These are phyloP conservation scores for Dysmachus trigonus DNA, from an alignment of 2,888 invertebrate species.

Conservation along the genomic window DNA sequence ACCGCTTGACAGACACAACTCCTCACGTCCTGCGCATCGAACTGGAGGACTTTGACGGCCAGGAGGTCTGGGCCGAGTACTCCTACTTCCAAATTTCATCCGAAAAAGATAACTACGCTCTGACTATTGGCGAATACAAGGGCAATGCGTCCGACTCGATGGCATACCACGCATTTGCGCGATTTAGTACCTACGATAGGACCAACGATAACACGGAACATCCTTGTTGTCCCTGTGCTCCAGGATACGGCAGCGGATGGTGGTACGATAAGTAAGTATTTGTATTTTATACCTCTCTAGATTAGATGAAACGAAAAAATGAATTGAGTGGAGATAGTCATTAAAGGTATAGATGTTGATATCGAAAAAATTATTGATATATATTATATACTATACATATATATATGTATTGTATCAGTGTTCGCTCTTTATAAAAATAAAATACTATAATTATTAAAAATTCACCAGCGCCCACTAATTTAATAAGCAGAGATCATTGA, in stretches of 20 bases:
- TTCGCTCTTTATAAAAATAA: no score
- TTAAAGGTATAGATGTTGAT: no score
- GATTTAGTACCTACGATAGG: constrained; percentile 62
- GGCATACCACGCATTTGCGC: constrained; percentile 66
- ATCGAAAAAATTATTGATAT: no score
- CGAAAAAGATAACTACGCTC: constrained; percentile 64
- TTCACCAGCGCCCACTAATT: no score
- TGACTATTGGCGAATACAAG: constrained; percentile 65
- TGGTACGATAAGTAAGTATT: constrained; percentile 68
- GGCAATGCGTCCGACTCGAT: constrained; percentile 68
- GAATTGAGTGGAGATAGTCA: no score
- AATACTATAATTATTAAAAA: no score
- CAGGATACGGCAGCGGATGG: constrained; percentile 69
- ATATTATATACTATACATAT: no score
- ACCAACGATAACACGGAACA: constrained; percentile 66
- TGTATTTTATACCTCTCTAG: background rate
- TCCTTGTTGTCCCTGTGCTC: constrained; percentile 67
- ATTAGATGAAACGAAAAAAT: no score
- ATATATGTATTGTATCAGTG: no score
- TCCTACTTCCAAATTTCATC: constrained; percentile 61
- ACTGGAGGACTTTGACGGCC: constrained; percentile 66
- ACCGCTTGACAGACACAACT: constrained; percentile 62
- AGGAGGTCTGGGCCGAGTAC: constrained; percentile 67
- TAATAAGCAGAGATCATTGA: no score
- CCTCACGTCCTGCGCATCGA: constrained; percentile 66